Evolutionary conservation across 2,888 invertebrate species (phyloP), one percentile per base, ranked within the genome.

Genomic region (Spicauda simplicius): DNA sequence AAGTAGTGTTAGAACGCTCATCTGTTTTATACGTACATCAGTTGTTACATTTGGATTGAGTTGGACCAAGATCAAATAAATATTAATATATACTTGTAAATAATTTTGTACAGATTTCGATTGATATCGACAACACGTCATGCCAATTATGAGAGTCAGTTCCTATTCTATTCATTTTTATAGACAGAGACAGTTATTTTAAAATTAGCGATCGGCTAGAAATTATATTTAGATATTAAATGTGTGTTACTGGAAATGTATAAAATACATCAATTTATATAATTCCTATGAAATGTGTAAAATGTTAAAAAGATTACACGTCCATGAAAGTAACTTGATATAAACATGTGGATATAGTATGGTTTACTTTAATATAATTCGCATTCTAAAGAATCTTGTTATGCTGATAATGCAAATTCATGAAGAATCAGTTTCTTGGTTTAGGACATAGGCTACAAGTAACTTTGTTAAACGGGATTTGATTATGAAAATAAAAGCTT

Each of bases 61-160:
- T 63, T 54, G 61, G 52, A 53, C 37, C 20, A 53, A 61, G 7
- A 37, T 25, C 48, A 60, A 53, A 1, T 5, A 48, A 6, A 16
- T 25, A 11, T 52, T 30, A 14, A 12, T 14, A 58, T n/a, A 41
- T 16, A 25, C 25, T 14, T 48, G 48, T 48, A 48, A 48, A 48
- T 48, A 48, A 45, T 45, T 48, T 48, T 48, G 48, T 48, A 45
- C 14, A 48, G 48, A 48, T 8, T 48, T 45, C 45, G 45, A 45
- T 45, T 48, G 5, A 16, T 41, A 41, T 41, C 14, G 41, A 12
- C 14, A 41, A 66, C n/a, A n/a, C 5, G 25, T 4, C 50, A 59
- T 61, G 60, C 66, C 60, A 66, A 60, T 30, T 58, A 12, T 53
- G 66, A 66, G 66, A 60, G 54, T 33, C 60, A 66, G 66, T 66